A percentile compares a stretch with the other conserved stretches of the same genome.
Conservation (phyloP, 2,113 vertebrate genomes). For the Ramphastos sulfuratus region DNA sequence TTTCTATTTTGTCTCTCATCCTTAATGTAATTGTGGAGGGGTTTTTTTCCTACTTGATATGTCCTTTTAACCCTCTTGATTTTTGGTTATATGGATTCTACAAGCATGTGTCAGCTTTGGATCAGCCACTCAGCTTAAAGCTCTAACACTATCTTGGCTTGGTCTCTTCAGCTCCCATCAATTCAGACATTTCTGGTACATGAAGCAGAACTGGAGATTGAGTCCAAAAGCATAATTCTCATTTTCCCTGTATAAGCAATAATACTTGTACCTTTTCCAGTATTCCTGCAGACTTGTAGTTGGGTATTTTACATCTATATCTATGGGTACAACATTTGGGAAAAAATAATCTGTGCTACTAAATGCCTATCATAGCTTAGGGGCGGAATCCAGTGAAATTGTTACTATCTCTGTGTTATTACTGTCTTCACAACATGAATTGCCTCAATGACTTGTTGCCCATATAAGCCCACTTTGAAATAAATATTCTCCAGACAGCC, state of each 20-base stretch:
- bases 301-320: background rate
- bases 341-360: background rate
- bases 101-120: background rate
- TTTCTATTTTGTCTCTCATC: conserved; percentile 20
- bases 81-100: background rate
- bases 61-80: background rate
- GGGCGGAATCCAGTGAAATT: background rate
- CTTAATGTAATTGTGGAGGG: background rate
- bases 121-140: background rate
- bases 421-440: background rate
- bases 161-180: background rate
- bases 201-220: background rate
- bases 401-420: background rate
- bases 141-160: background rate
- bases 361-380: background rate
- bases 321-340: background rate
- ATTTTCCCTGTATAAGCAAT: background rate
- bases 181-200: background rate
- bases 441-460: background rate
- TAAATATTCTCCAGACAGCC: background rate
- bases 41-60: background rate
- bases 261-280: background rate
- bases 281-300: background rate
- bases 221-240: background rate
- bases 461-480: background rate